Base-by-base conservation (phyloP, 2,888 invertebrate genomes). In the Drosophila prostipennis region DNA sequence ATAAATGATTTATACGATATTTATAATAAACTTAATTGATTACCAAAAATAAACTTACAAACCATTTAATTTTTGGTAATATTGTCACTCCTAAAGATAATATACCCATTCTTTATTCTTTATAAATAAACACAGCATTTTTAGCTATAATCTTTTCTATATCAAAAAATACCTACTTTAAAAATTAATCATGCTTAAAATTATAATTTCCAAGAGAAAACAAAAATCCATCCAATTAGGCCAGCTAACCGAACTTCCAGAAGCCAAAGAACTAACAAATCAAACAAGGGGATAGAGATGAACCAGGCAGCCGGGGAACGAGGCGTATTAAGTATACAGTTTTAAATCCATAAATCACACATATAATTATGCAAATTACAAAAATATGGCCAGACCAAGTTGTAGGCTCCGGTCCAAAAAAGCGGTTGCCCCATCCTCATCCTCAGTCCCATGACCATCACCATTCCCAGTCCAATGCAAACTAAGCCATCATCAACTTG, bases 331-430 rank as follows among this genome's bases (percentile, higher is more conserved):
- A 45, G 60, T 73, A 72, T 51, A 54, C 72, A 74, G 52, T 79
- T 74, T 71, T 48, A 78, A 82, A 80, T 77, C 78, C 83, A 83
- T 84, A 84, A 84, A 84, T 84, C 88, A 87, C 78, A 78, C 73
- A 83, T 83, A 84, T 83, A 84, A 84, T 87, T 84, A 84, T 84
- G 83, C 72, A 80, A 84, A 83, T 84, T 78, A 70, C 63, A 74
- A 77, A 87, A 85, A 81, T 81, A 79, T 71, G 64, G 55, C 43
- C 52, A 34, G 55, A 61, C 58, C 53, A 78, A 86, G 75, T 81
- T 77, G 72, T 74, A 75, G 81, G 72, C 70, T 70, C 58, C 68
- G 11, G 43, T 29, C 61, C 16, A 78, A 61, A 53, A 53, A 74
- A 58, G 40, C 23, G 54, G 56, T 37, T 14, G n/a, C 49, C 19